Evolutionary conservation across 2,797 vertebrate genomes (phyloP).

Genomic region (Strix occidentalis): DNA sequence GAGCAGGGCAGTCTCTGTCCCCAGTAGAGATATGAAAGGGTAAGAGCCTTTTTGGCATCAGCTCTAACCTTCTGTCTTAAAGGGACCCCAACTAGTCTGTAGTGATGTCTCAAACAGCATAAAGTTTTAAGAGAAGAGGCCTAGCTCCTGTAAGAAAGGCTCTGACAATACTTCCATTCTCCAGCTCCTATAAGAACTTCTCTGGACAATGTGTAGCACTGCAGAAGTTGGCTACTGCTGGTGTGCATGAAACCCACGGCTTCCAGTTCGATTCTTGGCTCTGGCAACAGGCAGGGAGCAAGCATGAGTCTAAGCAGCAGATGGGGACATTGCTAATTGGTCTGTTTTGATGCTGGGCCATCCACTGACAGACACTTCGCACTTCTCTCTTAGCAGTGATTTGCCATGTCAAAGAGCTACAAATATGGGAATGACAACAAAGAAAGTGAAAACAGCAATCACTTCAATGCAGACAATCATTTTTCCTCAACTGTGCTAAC

Average conservation of each 20-base stretch:
- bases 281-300: not conserved
- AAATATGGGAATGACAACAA: not conserved
- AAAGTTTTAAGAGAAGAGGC: not conserved
- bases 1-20: not conserved
- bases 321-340: not conserved
- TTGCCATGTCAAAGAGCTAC: not conserved
- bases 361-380: not conserved
- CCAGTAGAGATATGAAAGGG: accelerated
- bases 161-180: not conserved
- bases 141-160: not conserved
- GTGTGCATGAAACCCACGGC: not conserved
- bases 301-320: not conserved
- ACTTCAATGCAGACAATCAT: not conserved
- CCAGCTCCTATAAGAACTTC: not conserved
- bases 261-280: slow-evolving; percentile 3
- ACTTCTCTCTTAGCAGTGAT: not conserved
- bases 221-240: not conserved
- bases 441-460: not conserved
- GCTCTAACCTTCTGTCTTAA: not conserved
- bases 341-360: slow-evolving; percentile 15
- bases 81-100: not conserved
- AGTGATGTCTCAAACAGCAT: not conserved
- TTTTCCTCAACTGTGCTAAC: not conserved
- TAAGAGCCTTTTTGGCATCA: not conserved
- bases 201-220: not conserved